Base-by-base conservation (phyloP, 2,113 vertebrate genomes). In the Hyla sarda region DNA sequence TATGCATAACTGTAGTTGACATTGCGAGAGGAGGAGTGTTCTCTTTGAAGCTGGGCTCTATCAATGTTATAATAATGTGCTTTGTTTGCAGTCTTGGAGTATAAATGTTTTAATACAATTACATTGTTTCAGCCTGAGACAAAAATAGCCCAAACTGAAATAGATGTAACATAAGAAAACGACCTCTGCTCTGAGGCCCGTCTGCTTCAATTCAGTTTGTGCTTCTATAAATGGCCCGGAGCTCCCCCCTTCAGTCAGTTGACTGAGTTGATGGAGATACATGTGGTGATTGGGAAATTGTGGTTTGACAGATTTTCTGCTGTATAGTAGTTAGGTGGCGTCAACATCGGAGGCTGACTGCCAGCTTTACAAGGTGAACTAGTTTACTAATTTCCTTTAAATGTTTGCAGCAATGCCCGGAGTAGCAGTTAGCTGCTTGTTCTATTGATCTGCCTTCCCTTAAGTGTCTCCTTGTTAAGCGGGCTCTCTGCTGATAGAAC, bases 341-440 rank as follows among this genome's bases (percentile, higher is more conserved):
- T 91, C 83, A 75, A 73, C 54, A 17, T 91, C 77, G 78, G 54
- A 74, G 78, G 88, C 88, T 92, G 88, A 82, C 88, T 90, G 89
- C 71, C 90, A 91, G 88, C 28, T 91, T 90, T 92, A 88, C 87
- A 90, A 91, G 89, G 91, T 93, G 90, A 93, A 92, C 90, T 92
- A 91, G 90, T 93, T 94, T 87, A 90, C 89, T 91, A 87, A 91
- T 94, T 95, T 95, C 90, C 81, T 88, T n/a, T 91, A 91, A 92
- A 90, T 87, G 92, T 93, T 92, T 90, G 76, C 90, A 89, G 85
- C 91, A 90, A 90, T 93, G 89, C 91, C 91, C 92, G 89, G 88
- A 93, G 89, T 92, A 92, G 90, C 90, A 92, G 92, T 92, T 93
- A 90, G 91, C 90, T 19, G 84, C 90, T 91, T 93, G 90, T 94